Percentiles rank a stretch among this genome's conserved stretches.
phyloP scores from a whole-genome alignment of 1,140 invertebrate species.

The Hypsibius dujardini region DNA sequence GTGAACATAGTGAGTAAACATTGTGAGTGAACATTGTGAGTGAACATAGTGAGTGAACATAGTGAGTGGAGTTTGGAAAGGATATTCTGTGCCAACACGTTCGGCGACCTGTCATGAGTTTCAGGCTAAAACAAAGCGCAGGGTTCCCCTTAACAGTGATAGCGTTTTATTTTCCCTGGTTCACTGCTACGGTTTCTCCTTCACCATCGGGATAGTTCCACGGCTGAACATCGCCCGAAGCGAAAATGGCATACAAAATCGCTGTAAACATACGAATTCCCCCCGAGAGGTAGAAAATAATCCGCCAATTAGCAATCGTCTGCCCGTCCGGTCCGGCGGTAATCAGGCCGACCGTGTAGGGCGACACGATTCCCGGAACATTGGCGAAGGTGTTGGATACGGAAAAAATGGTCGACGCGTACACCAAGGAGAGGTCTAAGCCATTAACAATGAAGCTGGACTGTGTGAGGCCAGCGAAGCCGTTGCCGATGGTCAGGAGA shows the following conservation, averaged over 20 bases:
- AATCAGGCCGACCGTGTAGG: not conserved
- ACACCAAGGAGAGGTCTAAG: not conserved
- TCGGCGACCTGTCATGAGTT: too few relatives aligned
- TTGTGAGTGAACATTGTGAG: too few relatives aligned
- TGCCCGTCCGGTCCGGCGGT: conserved; percentile 6
- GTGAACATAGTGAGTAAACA: too few relatives aligned
- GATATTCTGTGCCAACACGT: too few relatives aligned
- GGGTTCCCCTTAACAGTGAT: too few relatives aligned
- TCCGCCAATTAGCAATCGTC: not conserved
- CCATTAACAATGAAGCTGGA: not conserved
- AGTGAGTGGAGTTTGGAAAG: too few relatives aligned
- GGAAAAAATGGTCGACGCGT: not conserved
- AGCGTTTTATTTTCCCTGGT: too few relatives aligned
- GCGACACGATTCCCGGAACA: not conserved
- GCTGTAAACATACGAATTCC: not conserved
- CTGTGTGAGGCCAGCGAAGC: not conserved
- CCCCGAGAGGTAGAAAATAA: not conserved
- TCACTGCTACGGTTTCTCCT: too few relatives aligned
- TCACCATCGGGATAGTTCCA: not conserved
- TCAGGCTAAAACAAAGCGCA: too few relatives aligned
- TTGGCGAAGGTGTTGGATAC: not conserved
- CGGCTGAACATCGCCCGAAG: not conserved
- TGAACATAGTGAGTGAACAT: too few relatives aligned
- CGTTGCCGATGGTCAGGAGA: not conserved
- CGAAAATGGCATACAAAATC: not conserved